Evolutionary conservation across 1,140 invertebrate species (phyloP).

Genomic region (Dufourea novaeangliae): DNA sequence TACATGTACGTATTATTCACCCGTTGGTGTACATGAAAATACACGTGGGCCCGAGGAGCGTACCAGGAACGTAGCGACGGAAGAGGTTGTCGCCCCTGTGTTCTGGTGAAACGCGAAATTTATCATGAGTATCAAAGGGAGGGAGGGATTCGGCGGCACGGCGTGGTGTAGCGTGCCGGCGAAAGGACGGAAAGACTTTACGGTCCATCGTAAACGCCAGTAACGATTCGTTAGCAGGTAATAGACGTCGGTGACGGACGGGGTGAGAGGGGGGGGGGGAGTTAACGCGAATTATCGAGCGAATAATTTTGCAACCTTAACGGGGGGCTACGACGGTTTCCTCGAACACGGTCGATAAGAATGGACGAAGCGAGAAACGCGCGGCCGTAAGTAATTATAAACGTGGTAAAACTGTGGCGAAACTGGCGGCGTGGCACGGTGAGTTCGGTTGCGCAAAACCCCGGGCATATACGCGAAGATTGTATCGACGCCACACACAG

Average conservation of each 20-base stretch:
- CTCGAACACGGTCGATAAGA: slow-evolving; percentile 14
- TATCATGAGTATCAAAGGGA: background rate
- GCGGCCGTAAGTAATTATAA: slow-evolving; percentile 39
- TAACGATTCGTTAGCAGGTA: slow-evolving; percentile 15
- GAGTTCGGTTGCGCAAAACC: no score
- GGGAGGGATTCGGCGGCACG: no score
- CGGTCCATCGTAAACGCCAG: slow-evolving; percentile 3
- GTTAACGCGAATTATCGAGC: slow-evolving; percentile 6
- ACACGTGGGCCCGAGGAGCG: slow-evolving; percentile 1
- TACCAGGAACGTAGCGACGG: slow-evolving; percentile 33
- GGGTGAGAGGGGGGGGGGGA: no score
- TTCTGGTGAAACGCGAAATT: slow-evolving; percentile 37
- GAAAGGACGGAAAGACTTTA: slow-evolving; percentile 14
- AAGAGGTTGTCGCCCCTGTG: slow-evolving; percentile 26
- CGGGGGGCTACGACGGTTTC: background rate
- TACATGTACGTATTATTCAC: no score
- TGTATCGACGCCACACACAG: no score
- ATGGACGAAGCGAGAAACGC: background rate
- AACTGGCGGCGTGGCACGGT: no score
- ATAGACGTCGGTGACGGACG: no score
- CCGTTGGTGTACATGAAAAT: background rate
- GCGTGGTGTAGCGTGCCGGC: no score
- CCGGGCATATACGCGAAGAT: no score
- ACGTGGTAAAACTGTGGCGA: background rate
- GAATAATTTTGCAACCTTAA: slow-evolving; percentile 8